Evolutionary conservation across 2,113 vertebrate genomes (phyloP).

Genomic region (Dendropsophus ebraccatus): DNA sequence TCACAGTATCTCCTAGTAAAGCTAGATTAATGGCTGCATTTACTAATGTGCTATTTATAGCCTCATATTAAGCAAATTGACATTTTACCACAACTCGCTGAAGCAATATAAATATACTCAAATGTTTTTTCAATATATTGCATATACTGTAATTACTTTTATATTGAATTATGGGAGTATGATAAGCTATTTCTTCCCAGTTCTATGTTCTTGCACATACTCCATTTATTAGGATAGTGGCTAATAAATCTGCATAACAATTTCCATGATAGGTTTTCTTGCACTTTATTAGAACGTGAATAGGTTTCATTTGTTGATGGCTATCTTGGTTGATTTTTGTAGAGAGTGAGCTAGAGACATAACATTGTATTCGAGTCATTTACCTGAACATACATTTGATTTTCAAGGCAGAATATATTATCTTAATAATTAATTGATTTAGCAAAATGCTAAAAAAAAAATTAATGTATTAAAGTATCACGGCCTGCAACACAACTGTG

Average conservation of each 20-base stretch:
- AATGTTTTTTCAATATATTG: constrained; percentile 21
- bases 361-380: not conserved
- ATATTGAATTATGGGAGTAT: not conserved
- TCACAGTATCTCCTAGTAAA: constrained; percentile 20
- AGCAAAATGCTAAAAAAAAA: too few relatives aligned
- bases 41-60: constrained; percentile 4
- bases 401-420: not conserved
- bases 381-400: not conserved
- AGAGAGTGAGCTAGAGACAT: not conserved
- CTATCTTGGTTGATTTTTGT: not conserved
- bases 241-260: not conserved
- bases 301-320: not conserved
- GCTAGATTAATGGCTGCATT: constrained; percentile 35
- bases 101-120: not conserved
- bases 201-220: not conserved
- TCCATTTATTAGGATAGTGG: not conserved
- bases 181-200: not conserved
- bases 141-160: not conserved
- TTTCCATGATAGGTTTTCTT: not conserved
- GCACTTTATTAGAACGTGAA: not conserved
- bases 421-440: too few relatives aligned
- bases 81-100: not conserved
- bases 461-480: too few relatives aligned
- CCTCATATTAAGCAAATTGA: not conserved
- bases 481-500: too few relatives aligned